Conservation (phyloP, 1,140 invertebrate genomes). For the Neodiprion lecontei region DNA sequence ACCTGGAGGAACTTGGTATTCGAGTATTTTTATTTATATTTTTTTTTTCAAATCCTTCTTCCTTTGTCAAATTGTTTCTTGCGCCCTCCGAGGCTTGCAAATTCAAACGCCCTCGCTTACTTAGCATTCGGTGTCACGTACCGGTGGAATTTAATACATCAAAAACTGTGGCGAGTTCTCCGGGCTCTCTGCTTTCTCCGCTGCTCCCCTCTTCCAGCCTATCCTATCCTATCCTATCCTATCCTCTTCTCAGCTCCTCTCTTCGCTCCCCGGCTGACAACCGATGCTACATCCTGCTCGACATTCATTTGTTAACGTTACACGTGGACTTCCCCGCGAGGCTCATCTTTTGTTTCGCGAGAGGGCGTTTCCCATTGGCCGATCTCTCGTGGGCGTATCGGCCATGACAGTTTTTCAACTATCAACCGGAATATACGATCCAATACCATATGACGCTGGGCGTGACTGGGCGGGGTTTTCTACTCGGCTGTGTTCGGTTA, state of each 20-base stretch:
- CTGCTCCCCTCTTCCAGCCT: background rate
- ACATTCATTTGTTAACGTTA: constrained; percentile 54
- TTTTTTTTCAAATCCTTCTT: too few species aligned
- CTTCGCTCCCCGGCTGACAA: constrained; percentile 30
- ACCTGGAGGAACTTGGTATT: too few species aligned
- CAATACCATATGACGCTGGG: constrained; percentile 58
- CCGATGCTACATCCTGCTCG: constrained; percentile 37
- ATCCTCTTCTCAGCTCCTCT: background rate
- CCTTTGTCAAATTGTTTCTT: too few species aligned
- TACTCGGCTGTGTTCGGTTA: constrained; percentile 7
- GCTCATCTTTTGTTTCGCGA: constrained; percentile 56
- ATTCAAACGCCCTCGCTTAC: constrained; percentile 36
- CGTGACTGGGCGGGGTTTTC: constrained; percentile 55
- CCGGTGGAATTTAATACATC: constrained; percentile 60
- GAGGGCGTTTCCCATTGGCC: constrained; percentile 55
- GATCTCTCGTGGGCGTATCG: constrained; percentile 49
- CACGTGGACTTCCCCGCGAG: constrained; percentile 45
- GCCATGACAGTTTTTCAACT: constrained; percentile 53
- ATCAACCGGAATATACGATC: constrained; percentile 49
- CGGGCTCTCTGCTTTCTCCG: background rate
- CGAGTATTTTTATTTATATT: too few species aligned
- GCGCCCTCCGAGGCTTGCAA: too few species aligned
- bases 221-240: constrained; percentile 15
- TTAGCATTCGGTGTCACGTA: constrained; percentile 64
- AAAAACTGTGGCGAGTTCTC: constrained; percentile 48